phyloP scores from a whole-genome alignment of 2,888 invertebrate species.

The Ceraclea dissimilis region DNA sequence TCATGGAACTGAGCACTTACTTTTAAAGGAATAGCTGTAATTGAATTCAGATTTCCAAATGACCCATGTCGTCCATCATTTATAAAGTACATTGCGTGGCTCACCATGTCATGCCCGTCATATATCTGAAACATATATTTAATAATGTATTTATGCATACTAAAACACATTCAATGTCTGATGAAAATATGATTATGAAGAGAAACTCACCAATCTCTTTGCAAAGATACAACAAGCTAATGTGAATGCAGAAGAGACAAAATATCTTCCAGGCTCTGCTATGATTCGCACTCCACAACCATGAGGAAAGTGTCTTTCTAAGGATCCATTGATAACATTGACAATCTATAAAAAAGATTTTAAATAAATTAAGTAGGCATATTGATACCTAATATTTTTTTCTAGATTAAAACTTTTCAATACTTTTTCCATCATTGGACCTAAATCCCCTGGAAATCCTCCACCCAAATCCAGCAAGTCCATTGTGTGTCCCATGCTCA shows the following conservation, averaged over 20 bases:
- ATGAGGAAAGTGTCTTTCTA: conserved; percentile 75
- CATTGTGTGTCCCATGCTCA: conserved; percentile 66
- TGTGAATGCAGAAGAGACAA: conserved; percentile 91
- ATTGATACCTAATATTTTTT: not conserved
- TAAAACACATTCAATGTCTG: too few species aligned
- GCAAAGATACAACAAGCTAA: conserved; percentile 83
- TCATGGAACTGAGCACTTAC: too few species aligned
- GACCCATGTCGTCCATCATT: conserved; percentile 99
- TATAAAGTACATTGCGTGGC: conserved; percentile 86
- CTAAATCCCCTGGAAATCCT: conserved; percentile 76
- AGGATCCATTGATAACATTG: conserved; percentile 67
- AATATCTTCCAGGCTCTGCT: conserved; percentile 95
- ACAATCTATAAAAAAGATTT: conserved; percentile 53
- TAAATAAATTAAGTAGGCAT: conserved; percentile 3
- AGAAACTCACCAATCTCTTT: conserved; percentile 41
- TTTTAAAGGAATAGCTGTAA: too few species aligned
- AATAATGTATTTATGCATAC: too few species aligned
- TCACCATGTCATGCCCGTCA: conserved; percentile 29
- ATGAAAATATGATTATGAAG: conserved; percentile 33
- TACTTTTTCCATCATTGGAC: too few species aligned
- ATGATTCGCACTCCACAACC: conserved; percentile 66
- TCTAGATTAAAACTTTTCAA: too few species aligned
- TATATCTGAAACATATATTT: conserved; percentile 25
- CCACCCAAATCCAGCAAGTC: conserved; percentile 82
- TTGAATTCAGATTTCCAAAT: conserved; percentile 67